A percentile compares a stretch with the other conserved stretches of the same genome.
Evolutionary conservation across 2,888 invertebrate genomes (phyloP).

Genomic region (Acanthoscelides obtectus): DNA sequence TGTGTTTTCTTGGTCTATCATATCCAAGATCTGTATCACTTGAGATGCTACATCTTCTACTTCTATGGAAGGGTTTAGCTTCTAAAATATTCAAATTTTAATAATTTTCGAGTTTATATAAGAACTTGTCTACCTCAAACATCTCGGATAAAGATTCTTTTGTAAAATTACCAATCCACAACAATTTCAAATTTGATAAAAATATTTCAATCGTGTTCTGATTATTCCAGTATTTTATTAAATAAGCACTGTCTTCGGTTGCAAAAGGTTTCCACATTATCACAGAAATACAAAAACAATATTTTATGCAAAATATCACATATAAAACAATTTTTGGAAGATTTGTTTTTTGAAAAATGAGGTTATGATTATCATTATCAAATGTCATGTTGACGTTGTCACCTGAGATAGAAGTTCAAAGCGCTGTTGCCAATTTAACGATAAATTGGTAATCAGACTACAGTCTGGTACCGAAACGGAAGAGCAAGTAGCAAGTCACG

Average conservation of each 20-base stretch:
- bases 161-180: conserved; percentile 35
- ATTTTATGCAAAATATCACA: too few species aligned
- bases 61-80: conserved; percentile 3
- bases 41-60: conserved; percentile 22
- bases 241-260: conserved; percentile 25
- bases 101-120: conserved; percentile 23
- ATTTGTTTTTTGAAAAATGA: too few species aligned
- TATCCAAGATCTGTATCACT: conserved; percentile 36
- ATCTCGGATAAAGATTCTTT: not conserved
- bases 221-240: conserved; percentile 27
- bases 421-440: too few species aligned
- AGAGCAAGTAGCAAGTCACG: too few species aligned
- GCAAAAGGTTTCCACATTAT: conserved; percentile 37
- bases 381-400: too few species aligned
- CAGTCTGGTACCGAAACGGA: too few species aligned
- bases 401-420: too few species aligned
- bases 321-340: too few species aligned
- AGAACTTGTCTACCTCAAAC: not conserved
- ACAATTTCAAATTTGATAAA: conserved; percentile 33
- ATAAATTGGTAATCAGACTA: too few species aligned
- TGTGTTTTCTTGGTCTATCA: not conserved
- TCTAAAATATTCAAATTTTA: conserved; percentile 30
- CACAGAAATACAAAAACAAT: not conserved
- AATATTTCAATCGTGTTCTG: conserved; percentile 23
- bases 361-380: too few species aligned